phyloP scores from a whole-genome alignment of 2,888 invertebrate species.

The Epinotia nisella region DNA sequence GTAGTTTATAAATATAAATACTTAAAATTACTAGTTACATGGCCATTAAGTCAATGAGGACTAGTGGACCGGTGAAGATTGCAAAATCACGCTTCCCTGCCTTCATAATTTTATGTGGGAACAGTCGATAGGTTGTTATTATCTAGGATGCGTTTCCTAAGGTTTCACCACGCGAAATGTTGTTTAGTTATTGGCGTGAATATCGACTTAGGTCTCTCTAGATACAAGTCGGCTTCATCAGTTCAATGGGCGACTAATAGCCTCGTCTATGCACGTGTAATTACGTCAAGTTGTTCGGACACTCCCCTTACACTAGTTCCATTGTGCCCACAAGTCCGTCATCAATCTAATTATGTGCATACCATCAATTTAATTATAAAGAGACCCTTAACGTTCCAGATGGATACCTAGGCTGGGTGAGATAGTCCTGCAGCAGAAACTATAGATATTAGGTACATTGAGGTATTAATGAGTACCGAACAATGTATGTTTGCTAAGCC shows the following conservation, averaged over 20 bases:
- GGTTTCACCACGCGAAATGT: not conserved
- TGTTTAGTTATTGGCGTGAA: conserved; percentile 6
- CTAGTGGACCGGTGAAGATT: conserved; percentile 21
- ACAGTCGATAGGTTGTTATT: conserved; percentile 35
- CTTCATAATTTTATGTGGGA: conserved; percentile 41
- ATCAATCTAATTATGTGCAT: conserved; percentile 26
- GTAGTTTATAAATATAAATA: conserved; percentile 1
- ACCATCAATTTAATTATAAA: conserved; percentile 14
- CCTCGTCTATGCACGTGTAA: conserved; percentile 57
- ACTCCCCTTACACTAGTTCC: conserved; percentile 47
- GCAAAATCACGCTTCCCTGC: conserved; percentile 35
- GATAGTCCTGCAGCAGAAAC: not conserved
- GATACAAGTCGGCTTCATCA: conserved; percentile 44
- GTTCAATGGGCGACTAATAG: conserved; percentile 60
- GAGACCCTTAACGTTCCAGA: not conserved
- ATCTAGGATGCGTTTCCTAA: conserved; percentile 38
- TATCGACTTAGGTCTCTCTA: conserved; percentile 32
- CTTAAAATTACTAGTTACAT: not conserved
- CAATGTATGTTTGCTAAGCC: too few relatives aligned
- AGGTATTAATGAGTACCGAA: too few relatives aligned
- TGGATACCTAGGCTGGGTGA: not conserved
- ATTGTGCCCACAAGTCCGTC: conserved; percentile 46
- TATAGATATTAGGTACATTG: too few relatives aligned
- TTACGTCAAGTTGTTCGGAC: conserved; percentile 51
- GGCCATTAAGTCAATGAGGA: conserved; percentile 9